phyloP scores from a whole-genome alignment of 1,140 invertebrate species.

The Trichogramma pretiosum region DNA sequence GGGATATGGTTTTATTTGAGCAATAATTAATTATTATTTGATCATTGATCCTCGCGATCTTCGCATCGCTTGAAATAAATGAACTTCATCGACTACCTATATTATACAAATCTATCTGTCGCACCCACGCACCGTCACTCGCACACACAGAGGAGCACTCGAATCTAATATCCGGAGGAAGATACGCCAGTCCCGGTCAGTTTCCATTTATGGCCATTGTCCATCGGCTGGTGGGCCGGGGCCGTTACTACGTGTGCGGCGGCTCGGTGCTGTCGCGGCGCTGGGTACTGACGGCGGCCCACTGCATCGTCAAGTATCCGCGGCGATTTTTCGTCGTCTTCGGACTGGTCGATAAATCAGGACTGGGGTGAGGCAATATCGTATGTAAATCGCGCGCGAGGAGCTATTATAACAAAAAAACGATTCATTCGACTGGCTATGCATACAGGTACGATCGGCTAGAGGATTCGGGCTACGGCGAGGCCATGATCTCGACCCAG shows the following conservation, averaged over 20 bases:
- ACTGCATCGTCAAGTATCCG: constrained; percentile 9
- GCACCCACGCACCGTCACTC: no score
- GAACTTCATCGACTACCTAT: no score
- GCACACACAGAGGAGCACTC: neutral
- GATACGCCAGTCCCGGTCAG: constrained; percentile 6
- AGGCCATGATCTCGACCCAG: constrained; percentile 13
- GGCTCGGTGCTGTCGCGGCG: constrained; percentile 19
- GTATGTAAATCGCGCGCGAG: neutral
- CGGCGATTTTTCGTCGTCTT: constrained; percentile 15
- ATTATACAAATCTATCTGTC: no score
- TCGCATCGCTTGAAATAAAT: no score
- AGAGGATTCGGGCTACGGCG: constrained; percentile 9
- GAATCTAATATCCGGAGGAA: constrained; percentile 15
- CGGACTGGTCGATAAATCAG: constrained; percentile 15
- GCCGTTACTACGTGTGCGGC: constrained; percentile 13
- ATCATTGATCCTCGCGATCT: no score
- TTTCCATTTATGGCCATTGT: constrained; percentile 23
- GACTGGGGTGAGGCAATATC: constrained; percentile 3
- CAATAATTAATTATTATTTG: no score
- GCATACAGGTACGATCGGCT: constrained; percentile 9
- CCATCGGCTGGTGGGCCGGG: constrained; percentile 8
- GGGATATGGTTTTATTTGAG: no score
- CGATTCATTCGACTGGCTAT: no score
- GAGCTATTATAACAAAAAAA: no score
- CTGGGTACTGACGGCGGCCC: constrained; percentile 23